phyloP scores from a whole-genome alignment of 2,888 invertebrate species.

The Drosophila austrosaltans region DNA sequence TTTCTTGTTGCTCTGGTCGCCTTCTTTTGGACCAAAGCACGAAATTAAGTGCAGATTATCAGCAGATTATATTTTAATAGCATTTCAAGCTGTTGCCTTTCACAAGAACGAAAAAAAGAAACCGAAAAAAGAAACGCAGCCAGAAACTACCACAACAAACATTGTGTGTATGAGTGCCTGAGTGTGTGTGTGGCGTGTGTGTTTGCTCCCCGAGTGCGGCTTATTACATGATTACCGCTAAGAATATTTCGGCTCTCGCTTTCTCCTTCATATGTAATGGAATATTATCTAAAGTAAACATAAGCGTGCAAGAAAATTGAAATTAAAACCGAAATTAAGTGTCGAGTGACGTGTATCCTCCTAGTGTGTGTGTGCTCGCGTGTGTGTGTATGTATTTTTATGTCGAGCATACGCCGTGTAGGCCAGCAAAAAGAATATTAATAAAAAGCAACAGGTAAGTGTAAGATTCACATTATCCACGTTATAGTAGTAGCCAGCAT shows the following conservation, averaged over 20 bases:
- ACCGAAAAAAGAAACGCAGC: constrained; percentile 4
- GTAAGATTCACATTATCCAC: constrained; percentile 10
- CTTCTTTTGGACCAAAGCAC: constrained; percentile 57
- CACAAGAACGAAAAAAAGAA: constrained; percentile 34
- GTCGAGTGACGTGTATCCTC: constrained; percentile 46
- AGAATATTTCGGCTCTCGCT: constrained; percentile 35
- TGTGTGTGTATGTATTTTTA: constrained; percentile 39
- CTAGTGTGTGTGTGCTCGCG: constrained; percentile 6
- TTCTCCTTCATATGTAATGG: constrained; percentile 12
- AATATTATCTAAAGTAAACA: constrained; percentile 49
- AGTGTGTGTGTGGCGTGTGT: constrained; percentile 35
- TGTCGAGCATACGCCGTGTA: constrained; percentile 23
- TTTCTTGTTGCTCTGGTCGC: constrained; percentile 17
- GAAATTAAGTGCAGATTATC: constrained; percentile 79
- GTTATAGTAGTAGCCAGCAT: neutral
- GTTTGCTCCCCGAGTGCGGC: constrained; percentile 54
- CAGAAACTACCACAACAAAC: constrained; percentile 42
- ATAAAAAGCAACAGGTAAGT: constrained; percentile 40
- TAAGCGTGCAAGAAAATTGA: constrained; percentile 63
- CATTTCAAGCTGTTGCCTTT: constrained; percentile 79
- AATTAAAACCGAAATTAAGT: constrained; percentile 60
- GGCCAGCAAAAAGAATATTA: neutral
- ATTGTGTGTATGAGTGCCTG: constrained; percentile 27
- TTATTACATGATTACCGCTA: constrained; percentile 61
- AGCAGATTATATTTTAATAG: constrained; percentile 80